Percentiles rank a stretch among this genome's conserved stretches.
Evolutionary conservation across 2,888 invertebrate species (phyloP).

Genomic region (Neuroscelio doddi): DNA sequence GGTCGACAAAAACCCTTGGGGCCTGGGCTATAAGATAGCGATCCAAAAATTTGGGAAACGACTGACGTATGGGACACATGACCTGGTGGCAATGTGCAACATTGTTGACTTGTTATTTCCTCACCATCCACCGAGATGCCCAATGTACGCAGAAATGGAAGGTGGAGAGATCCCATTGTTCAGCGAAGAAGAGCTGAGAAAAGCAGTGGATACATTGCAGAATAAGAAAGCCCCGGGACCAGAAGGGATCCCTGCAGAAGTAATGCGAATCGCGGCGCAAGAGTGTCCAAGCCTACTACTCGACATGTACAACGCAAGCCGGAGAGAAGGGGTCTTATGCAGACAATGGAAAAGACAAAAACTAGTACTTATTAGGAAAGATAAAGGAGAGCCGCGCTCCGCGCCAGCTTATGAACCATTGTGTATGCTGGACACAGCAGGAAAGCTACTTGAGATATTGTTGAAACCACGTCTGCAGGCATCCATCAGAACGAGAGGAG

Average conservation of each 20-base stretch:
- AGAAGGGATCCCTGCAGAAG: slow-evolving; percentile 29
- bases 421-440: too few relatives aligned
- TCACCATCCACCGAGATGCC: slow-evolving; percentile 14
- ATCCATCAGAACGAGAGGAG: slow-evolving; percentile 30
- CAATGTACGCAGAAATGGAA: too few relatives aligned
- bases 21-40: too few relatives aligned
- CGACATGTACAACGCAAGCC: slow-evolving; percentile 28
- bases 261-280: slow-evolving; percentile 14
- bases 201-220: too few relatives aligned
- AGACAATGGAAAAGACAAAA: slow-evolving; percentile 22
- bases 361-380: slow-evolving; percentile 39
- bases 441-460: slow-evolving; percentile 42
- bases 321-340: slow-evolving; percentile 26
- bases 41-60: too few relatives aligned
- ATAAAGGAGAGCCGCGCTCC: slow-evolving; percentile 30
- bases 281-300: slow-evolving; percentile 19
- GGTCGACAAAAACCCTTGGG: too few relatives aligned
- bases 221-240: too few relatives aligned
- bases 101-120: slow-evolving; percentile 33
- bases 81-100: too few relatives aligned
- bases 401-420: slow-evolving; percentile 33
- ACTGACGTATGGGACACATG: too few relatives aligned
- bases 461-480: slow-evolving; percentile 33
- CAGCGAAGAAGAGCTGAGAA: background rate
- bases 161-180: background rate